Conservation (phyloP, 2,113 vertebrate species). For the Pardalotus punctatus region DNA sequence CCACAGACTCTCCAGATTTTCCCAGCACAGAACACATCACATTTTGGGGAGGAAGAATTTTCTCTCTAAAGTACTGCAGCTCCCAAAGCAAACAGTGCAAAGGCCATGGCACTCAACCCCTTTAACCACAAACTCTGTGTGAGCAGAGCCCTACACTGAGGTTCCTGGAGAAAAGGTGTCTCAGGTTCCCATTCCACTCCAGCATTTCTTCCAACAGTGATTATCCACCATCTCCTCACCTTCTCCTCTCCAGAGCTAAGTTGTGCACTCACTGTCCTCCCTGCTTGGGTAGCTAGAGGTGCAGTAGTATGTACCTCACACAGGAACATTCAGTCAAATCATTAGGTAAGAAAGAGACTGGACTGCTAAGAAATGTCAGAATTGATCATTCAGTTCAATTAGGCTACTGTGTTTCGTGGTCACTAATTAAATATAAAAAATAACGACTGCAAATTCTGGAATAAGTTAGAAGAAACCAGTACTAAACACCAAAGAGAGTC, state of each 20-base stretch:
- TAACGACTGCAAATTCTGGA: background rate
- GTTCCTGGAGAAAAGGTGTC: background rate
- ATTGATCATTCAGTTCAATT: background rate
- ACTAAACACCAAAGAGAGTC: background rate
- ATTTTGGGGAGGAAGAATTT: background rate
- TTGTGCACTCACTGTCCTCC: too few species aligned
- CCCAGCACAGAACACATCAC: too few species aligned
- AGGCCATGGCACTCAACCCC: background rate
- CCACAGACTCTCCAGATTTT: rapidly evolving
- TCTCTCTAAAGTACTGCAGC: background rate
- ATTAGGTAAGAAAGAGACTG: background rate
- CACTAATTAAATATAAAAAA: background rate
- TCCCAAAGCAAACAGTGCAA: background rate
- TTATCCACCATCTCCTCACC: background rate
- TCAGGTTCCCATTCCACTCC: background rate
- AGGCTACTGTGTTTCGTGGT: background rate
- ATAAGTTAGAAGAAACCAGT: background rate
- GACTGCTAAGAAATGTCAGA: background rate
- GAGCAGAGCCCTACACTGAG: background rate
- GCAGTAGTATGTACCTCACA: background rate
- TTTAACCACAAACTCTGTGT: too few species aligned
- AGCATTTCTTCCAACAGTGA: background rate
- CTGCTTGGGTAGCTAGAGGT: background rate
- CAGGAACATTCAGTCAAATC: background rate
- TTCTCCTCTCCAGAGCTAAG: background rate